These are phyloP conservation scores for Napeogenes sylphis DNA, from an alignment of 2,888 invertebrate genomes.

Conservation along the genomic window DNA sequence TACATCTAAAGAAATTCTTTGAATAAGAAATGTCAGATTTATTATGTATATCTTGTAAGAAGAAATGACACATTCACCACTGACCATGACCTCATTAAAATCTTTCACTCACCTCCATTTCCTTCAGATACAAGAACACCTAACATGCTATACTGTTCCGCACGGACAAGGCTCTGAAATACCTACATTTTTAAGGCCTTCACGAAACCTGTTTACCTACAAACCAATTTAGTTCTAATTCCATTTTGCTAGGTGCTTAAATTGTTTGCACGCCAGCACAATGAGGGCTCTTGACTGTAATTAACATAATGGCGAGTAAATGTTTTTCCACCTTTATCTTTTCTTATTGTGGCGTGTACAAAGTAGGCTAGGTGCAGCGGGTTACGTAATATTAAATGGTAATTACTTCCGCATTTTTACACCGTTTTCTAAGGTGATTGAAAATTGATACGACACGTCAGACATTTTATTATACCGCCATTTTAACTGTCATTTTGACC, in stretches of 20 bases:
- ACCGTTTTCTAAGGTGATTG: conserved; percentile 13
- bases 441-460: not conserved
- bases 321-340: conserved; percentile 52
- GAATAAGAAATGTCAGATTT: not conserved
- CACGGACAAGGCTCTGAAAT: conserved; percentile 23
- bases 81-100: conserved; percentile 4
- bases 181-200: conserved; percentile 31
- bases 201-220: conserved; percentile 24
- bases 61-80: not conserved
- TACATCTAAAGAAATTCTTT: too few species aligned
- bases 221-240: conserved; percentile 27
- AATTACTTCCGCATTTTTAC: conserved; percentile 30
- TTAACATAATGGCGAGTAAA: conserved; percentile 54
- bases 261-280: conserved; percentile 31
- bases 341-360: conserved; percentile 43
- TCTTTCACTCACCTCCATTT: conserved; percentile 4
- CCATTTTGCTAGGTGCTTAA: conserved; percentile 26
- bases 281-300: conserved; percentile 40
- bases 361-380: conserved; percentile 37
- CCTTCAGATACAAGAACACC: not conserved
- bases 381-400: conserved; percentile 35
- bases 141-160: conserved; percentile 21
- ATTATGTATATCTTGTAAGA: not conserved
- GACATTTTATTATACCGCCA: too few species aligned
- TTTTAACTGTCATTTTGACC: too few species aligned